A percentile compares a stretch with the other conserved stretches of the same genome.
Conservation (phyloP, 2,888 invertebrate species). For the Campopleginae sp. region DNA sequence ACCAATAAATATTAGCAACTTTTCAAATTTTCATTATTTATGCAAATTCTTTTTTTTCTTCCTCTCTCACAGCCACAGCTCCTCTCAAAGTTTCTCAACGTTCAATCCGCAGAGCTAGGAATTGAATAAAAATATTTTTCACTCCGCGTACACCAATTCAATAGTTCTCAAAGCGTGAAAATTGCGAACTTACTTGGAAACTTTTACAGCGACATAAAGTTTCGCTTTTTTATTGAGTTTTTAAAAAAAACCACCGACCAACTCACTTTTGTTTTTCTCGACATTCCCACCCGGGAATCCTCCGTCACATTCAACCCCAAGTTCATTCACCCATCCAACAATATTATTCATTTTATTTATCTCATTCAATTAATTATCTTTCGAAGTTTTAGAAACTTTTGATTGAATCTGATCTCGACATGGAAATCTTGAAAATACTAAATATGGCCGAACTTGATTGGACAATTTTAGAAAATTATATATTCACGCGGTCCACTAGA, state of each 20-base stretch:
- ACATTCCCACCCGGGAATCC: neutral
- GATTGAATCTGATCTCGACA: neutral
- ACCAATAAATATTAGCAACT: neutral
- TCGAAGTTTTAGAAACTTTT: neutral
- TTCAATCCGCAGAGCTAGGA: neutral
- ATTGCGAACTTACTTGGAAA: slow-evolving; percentile 17
- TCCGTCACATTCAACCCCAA: neutral
- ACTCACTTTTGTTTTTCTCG: neutral
- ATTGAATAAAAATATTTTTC: slow-evolving; percentile 32
- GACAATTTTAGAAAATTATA: neutral
- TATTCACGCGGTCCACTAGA: too few species aligned
- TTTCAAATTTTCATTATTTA: slow-evolving; percentile 1
- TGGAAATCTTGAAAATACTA: neutral
- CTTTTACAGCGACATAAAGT: slow-evolving; percentile 10
- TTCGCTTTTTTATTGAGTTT: neutral
- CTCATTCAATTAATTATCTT: neutral
- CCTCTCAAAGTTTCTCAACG: neutral
- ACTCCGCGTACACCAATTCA: slow-evolving; percentile 49
- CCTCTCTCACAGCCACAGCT: neutral
- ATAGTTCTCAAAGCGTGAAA: slow-evolving; percentile 18
- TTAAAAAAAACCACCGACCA: neutral
- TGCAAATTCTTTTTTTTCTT: neutral
- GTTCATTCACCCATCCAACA: neutral
- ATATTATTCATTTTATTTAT: neutral
- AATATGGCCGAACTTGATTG: neutral